Evolutionary conservation across 2,113 vertebrate species (phyloP).

Genomic region (Illadopsis cleaveri): DNA sequence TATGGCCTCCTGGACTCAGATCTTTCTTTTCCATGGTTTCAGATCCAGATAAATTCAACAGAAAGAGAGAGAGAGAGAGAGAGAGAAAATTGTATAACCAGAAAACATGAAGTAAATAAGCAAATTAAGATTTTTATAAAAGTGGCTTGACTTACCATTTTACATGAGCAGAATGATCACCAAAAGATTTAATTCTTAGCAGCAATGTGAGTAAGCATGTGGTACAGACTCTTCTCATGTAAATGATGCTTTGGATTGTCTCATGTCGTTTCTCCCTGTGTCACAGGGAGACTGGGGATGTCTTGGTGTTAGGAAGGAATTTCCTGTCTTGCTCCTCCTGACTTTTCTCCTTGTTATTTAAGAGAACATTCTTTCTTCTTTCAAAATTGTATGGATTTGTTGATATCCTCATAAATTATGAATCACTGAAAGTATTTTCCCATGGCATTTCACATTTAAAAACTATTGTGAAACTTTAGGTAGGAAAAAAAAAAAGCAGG

Average conservation of each 20-base stretch:
- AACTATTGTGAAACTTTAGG: not conserved
- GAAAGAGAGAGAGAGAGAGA: not conserved
- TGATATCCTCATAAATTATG: not conserved
- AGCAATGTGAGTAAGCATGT: not conserved
- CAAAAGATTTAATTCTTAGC: not conserved
- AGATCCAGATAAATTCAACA: not conserved
- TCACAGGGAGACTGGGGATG: not conserved
- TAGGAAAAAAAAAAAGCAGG: not conserved
- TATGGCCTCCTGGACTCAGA: not conserved
- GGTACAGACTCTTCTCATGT: not conserved
- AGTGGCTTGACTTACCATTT: constrained; percentile 7
- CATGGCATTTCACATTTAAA: not conserved
- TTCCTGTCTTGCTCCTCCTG: not conserved
- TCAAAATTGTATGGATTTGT: not conserved
- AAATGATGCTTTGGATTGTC: not conserved
- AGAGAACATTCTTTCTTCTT: not conserved
- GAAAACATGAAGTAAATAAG: not conserved
- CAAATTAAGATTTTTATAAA: not conserved
- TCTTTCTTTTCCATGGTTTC: not conserved
- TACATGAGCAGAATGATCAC: not conserved
- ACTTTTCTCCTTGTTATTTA: not conserved
- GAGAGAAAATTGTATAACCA: not conserved
- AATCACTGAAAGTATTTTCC: not conserved
- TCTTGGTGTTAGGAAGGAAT: not conserved
- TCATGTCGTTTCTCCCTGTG: not conserved